These are phyloP conservation scores for Copidosoma floridanum DNA, from an alignment of 1,140 invertebrate species.

Conservation along the genomic window DNA sequence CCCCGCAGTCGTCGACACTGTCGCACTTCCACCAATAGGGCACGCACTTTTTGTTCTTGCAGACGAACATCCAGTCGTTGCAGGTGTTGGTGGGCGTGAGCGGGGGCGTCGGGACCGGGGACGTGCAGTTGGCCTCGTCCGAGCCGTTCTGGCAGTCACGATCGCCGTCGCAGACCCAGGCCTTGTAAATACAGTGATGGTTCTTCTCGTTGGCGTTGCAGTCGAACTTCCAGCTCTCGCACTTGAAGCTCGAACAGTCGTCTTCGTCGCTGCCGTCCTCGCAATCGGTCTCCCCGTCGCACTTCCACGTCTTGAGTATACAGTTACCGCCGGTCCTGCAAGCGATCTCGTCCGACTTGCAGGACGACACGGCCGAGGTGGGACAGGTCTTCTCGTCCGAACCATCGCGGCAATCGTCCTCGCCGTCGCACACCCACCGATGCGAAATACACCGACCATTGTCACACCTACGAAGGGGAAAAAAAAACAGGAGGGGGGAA, in stretches of 20 bases:
- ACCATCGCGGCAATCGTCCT: slow-evolving; percentile 61
- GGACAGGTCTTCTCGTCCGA: slow-evolving; percentile 66
- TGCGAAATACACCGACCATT: slow-evolving; percentile 64
- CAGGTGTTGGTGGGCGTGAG: slow-evolving; percentile 57
- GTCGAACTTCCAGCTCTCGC: slow-evolving; percentile 56
- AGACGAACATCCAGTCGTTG: slow-evolving; percentile 75
- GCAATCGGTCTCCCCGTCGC: slow-evolving; percentile 61
- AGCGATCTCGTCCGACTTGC: slow-evolving; percentile 56
- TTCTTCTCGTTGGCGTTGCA: slow-evolving; percentile 36
- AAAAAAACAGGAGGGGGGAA: too few species aligned
- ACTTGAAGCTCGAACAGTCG: slow-evolving; percentile 46
- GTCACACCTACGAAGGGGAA: too few species aligned
- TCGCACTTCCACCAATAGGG: slow-evolving; percentile 81
- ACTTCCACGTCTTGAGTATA: slow-evolving; percentile 60
- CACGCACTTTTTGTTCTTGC: slow-evolving; percentile 74
- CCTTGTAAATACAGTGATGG: slow-evolving; percentile 48
- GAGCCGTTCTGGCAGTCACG: slow-evolving; percentile 66
- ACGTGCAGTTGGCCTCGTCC: slow-evolving; percentile 70
- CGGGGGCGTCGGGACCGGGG: slow-evolving; percentile 38
- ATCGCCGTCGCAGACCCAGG: slow-evolving; percentile 73
- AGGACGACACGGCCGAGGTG: slow-evolving; percentile 40
- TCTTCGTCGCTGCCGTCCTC: slow-evolving; percentile 45
- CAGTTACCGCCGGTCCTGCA: slow-evolving; percentile 56
- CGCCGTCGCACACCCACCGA: slow-evolving; percentile 69
- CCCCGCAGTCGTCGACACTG: slow-evolving; percentile 73